Conservation (phyloP, 2,797 vertebrate genomes). For the Hydrophis major region DNA sequence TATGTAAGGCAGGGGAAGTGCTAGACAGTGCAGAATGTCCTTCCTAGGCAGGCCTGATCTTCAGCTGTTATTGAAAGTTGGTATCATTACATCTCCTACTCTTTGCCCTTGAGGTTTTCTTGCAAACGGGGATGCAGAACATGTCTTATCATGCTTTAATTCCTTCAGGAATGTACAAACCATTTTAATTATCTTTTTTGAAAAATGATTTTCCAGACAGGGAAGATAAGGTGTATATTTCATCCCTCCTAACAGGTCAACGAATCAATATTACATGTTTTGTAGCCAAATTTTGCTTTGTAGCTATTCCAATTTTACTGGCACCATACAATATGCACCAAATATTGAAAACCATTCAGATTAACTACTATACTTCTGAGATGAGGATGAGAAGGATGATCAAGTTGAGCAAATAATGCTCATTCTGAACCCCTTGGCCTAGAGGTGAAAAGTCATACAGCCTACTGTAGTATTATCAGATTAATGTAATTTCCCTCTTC, state of each 20-base stretch:
- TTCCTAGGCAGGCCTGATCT: background rate
- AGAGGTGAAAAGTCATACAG: background rate
- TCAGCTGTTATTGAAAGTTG: background rate
- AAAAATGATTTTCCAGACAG: background rate
- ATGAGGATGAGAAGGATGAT: background rate
- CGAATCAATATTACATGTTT: background rate
- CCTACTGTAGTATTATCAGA: background rate
- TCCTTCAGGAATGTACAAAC: background rate
- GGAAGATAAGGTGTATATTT: background rate
- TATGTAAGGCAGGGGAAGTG: background rate
- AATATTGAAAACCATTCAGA: background rate
- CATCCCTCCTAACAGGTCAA: background rate
- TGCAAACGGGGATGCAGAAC: background rate
- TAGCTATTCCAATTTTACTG: background rate
- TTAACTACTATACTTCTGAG: background rate
- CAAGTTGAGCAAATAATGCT: background rate
- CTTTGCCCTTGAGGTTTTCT: background rate
- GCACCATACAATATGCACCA: background rate
- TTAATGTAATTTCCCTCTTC: background rate
- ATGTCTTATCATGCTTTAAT: background rate
- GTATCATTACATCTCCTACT: background rate
- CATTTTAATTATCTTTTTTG: background rate
- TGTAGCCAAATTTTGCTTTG: background rate
- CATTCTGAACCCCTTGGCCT: background rate
- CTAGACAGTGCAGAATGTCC: background rate